These are phyloP conservation scores for Haliaeetus leucogaster DNA, from an alignment of 2,113 vertebrate genomes.

Conservation along the genomic window DNA sequence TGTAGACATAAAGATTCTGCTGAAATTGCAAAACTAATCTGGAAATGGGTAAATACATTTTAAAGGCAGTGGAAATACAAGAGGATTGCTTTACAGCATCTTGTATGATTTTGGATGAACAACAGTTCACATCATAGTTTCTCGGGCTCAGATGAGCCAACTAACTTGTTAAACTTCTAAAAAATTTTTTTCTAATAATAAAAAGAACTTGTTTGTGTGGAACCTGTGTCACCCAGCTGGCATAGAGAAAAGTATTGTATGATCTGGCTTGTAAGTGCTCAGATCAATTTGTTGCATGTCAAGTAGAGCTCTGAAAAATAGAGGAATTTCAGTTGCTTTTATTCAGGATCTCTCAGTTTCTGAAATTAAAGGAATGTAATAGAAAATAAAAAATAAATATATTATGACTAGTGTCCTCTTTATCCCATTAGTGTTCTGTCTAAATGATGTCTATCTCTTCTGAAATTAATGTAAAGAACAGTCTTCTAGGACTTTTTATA, in stretches of 20 bases:
- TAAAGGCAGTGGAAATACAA: background rate
- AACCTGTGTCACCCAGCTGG: background rate
- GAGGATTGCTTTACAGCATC: background rate
- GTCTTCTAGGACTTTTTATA: background rate
- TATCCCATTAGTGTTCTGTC: background rate
- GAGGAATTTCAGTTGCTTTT: background rate
- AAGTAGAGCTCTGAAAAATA: background rate
- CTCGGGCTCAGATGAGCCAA: background rate
- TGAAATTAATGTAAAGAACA: background rate
- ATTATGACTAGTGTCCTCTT: background rate
- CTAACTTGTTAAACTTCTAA: background rate
- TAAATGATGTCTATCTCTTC: background rate
- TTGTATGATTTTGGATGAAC: background rate
- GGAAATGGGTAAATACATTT: background rate
- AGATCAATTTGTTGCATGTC: background rate
- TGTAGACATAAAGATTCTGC: background rate
- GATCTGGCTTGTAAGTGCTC: background rate
- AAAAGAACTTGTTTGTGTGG: background rate
- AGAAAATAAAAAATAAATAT: background rate
- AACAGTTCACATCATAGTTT: background rate
- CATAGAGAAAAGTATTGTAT: background rate
- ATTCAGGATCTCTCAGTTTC: background rate
- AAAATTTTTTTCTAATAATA: background rate
- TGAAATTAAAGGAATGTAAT: background rate
- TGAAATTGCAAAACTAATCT: background rate